Conservation (phyloP, 2,888 invertebrate species). For the Phoronis australis region DNA sequence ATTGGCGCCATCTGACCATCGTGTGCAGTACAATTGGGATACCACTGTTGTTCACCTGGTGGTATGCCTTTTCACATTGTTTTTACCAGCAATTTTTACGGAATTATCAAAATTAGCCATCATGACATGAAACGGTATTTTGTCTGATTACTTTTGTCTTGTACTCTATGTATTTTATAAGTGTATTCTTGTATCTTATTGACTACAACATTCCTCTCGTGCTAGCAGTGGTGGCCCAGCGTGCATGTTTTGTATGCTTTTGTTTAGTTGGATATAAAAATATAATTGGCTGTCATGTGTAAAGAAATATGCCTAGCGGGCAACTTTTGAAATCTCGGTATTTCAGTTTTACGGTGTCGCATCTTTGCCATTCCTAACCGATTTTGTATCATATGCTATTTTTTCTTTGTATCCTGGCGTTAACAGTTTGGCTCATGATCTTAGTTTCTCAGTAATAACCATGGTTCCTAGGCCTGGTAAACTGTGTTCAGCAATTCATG, state of each 20-base stretch:
- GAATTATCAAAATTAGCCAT: not conserved
- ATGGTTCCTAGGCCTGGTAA: too few relatives aligned
- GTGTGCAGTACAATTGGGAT: conserved; percentile 29
- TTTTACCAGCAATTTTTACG: not conserved
- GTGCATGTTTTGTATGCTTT: not conserved
- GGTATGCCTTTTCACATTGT: conserved; percentile 23
- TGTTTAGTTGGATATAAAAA: not conserved
- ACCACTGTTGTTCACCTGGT: conserved; percentile 36
- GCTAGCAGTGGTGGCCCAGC: not conserved
- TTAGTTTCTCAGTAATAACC: too few relatives aligned
- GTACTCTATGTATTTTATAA: not conserved
- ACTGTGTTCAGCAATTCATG: too few relatives aligned
- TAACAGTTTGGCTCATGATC: too few relatives aligned
- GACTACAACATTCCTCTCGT: not conserved
- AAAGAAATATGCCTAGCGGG: too few relatives aligned
- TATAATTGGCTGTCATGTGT: too few relatives aligned
- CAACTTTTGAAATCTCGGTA: too few relatives aligned
- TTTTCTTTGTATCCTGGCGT: too few relatives aligned
- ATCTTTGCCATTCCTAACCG: not conserved
- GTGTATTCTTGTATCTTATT: not conserved
- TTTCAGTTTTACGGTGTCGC: too few relatives aligned
- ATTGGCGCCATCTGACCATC: conserved; percentile 43
- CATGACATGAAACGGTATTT: not conserved
- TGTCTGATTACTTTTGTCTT: too few relatives aligned
- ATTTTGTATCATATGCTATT: not conserved